Conservation (phyloP, 2,113 vertebrate genomes). For the Charina bottae region DNA sequence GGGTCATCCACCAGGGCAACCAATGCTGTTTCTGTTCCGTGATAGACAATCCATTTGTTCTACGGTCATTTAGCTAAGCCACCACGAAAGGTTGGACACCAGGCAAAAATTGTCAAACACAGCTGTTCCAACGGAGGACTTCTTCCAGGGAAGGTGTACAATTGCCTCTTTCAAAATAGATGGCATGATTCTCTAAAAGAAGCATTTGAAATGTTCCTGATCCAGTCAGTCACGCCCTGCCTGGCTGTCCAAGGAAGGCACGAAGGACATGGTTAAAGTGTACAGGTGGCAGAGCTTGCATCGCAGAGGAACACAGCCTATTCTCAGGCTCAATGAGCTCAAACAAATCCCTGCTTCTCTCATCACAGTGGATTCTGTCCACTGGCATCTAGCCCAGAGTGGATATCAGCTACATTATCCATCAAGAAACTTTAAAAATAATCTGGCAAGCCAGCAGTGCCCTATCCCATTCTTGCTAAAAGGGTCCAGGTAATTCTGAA, state of each 20-base stretch:
- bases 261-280: neutral
- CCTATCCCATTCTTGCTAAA: neutral
- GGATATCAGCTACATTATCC: neutral
- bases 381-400: neutral
- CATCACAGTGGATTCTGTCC: neutral
- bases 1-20: neutral
- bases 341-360: neutral
- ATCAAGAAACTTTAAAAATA: neutral
- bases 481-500: neutral
- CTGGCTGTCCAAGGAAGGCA: neutral
- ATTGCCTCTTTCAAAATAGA: neutral
- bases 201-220: neutral
- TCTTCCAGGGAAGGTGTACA: neutral
- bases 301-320: neutral
- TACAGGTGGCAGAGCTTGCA: neutral
- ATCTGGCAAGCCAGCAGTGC: neutral
- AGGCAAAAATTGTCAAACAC: neutral
- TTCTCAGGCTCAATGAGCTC: neutral
- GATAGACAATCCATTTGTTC: neutral
- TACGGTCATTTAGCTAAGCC: neutral
- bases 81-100: neutral
- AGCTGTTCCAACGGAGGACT: neutral
- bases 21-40: neutral
- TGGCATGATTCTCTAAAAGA: neutral
- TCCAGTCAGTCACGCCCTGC: neutral